Evolutionary conservation across 2,888 invertebrate species (phyloP).

Genomic region (Anarsia innoxiella): DNA sequence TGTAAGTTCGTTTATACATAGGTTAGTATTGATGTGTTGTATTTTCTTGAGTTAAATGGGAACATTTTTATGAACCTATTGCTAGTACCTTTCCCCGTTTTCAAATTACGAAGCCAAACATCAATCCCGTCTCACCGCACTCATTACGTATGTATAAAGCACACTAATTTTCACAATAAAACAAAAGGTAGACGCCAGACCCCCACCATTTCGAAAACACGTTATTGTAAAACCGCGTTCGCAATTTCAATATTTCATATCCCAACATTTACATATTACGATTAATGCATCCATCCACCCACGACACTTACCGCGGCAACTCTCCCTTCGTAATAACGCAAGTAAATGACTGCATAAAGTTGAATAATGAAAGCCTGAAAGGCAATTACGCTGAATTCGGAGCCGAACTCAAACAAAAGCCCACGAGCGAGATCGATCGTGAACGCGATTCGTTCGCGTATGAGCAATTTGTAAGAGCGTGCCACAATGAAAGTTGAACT

Average conservation of each 20-base stretch:
- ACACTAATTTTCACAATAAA: constrained; percentile 18
- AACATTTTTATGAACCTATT: no score
- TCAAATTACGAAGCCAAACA: no score
- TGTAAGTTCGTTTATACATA: no score
- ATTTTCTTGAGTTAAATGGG: no score
- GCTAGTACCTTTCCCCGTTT: no score
- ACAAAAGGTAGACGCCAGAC: constrained; percentile 32
- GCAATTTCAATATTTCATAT: constrained; percentile 69
- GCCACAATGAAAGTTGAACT: constrained; percentile 72
- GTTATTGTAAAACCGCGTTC: constrained; percentile 47
- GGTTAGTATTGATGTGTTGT: no score
- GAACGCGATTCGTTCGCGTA: constrained; percentile 69
- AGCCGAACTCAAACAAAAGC: constrained; percentile 73
- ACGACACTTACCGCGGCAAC: constrained; percentile 61
- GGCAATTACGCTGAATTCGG: constrained; percentile 74
- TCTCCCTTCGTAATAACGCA: constrained; percentile 71
- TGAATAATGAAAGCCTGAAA: constrained; percentile 74
- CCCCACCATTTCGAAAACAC: constrained; percentile 30
- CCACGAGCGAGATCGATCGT: constrained; percentile 66
- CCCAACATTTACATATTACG: constrained; percentile 69
- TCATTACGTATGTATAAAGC: no score
- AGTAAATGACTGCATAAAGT: constrained; percentile 74
- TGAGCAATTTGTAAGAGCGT: constrained; percentile 66
- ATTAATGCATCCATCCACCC: constrained; percentile 72
- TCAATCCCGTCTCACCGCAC: no score